Evolutionary conservation across 2,113 vertebrate genomes (phyloP), one percentile per base, ranked within the genome.

Genomic region (Prietella phreatophila): DNA sequence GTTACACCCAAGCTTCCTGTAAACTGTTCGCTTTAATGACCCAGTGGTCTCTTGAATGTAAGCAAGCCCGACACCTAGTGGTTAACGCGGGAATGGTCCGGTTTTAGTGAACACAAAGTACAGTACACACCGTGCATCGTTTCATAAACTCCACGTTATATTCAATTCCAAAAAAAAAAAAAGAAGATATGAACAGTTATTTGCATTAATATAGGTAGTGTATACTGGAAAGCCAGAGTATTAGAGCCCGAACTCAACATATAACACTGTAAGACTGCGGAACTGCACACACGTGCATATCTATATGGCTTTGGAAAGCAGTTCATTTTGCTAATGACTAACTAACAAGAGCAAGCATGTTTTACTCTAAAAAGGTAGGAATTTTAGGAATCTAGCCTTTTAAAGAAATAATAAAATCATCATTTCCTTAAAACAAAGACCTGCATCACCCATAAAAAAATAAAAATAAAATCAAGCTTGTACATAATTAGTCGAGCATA

Each of bases 391-490:
- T 30, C 19, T 87, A 4, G 20, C 22, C 53, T 78, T 85, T 50
- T 7, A 42, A 42, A 42, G 67, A 88, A n/a, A n/a, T n/a, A n/a
- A n/a, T n/a, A n/a, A 84, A 75, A 42, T 85, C 27, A 85, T 82
- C 55, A 39, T 83, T 85, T 85, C n/a, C 75, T 65, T 78, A 76
- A 47, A 83, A 85, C 60, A 86, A 86, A 61, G 27, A 87, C 53
- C 19, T 87, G 89, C 93, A 87, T 91, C 94, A 93, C 93, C 94
- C 91, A 92, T 94, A 91, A 92, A 92, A 82, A 82, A 82, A 73
- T n/a, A n/a, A 39, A 92, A 82, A 92, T 92, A 82, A 82, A 82
- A 73, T 86, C 69, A 47, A 88, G 82, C 83, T 56, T 91, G 92
- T 90, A 85, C 87, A 27, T 85, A 86, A n/a, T 88, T 61, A 90